A percentile compares a stretch with the other conserved stretches of the same genome.
These are phyloP conservation scores for Pocillopora grandis DNA, from an alignment of 92 coral and sea anemone species.

Conservation along the genomic window DNA sequence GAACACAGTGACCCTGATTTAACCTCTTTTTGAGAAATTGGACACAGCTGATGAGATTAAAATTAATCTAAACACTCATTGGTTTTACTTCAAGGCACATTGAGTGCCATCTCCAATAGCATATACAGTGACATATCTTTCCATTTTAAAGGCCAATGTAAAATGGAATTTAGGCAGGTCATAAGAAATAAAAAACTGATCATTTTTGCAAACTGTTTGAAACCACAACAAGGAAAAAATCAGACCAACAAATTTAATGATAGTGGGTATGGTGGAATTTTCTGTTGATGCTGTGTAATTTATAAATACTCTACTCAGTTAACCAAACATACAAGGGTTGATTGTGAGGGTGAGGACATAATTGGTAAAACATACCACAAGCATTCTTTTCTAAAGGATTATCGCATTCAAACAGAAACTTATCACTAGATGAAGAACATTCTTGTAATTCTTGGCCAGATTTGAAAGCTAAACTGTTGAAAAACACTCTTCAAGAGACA, in stretches of 20 bases:
- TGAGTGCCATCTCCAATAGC: background rate
- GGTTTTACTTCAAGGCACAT: slow-evolving; percentile 19
- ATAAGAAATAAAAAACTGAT: background rate
- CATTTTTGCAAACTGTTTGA: background rate
- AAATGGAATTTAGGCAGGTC: background rate
- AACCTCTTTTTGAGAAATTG: slow-evolving; percentile 39
- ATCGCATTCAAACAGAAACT: slow-evolving; percentile 4
- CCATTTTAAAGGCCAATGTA: slow-evolving; percentile 4
- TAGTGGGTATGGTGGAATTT: background rate
- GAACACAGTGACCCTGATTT: slow-evolving; percentile 27
- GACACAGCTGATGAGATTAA: slow-evolving; percentile 32
- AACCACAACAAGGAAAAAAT: background rate
- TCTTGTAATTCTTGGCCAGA: slow-evolving; percentile 31
- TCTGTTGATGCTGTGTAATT: background rate
- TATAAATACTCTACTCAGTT: background rate
- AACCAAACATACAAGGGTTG: background rate
- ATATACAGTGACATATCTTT: background rate
- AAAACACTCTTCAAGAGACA: slow-evolving; percentile 3
- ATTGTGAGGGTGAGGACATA: slow-evolving; percentile 1
- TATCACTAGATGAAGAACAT: slow-evolving; percentile 25
- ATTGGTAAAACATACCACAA: background rate
- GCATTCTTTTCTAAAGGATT: slow-evolving; percentile 23
- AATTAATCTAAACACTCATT: slow-evolving; percentile 47
- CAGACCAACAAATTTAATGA: background rate
- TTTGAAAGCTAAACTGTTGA: background rate